Base-by-base conservation (phyloP, 53 echinoderm and acorn worm genomes). In the Astropecten irregularis region DNA sequence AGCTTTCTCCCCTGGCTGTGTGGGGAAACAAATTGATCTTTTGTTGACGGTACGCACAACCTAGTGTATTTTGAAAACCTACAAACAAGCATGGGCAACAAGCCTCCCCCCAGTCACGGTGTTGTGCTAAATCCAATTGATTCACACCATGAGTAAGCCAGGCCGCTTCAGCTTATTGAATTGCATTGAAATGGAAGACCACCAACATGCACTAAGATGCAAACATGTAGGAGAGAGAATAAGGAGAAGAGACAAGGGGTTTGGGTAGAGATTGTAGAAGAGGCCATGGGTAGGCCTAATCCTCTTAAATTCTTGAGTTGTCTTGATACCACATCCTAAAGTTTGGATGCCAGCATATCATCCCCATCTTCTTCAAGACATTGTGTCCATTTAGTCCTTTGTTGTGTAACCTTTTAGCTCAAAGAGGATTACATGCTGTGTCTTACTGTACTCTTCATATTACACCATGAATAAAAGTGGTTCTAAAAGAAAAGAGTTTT, bases 21-120 rank as follows among this genome's bases (percentile, higher is more conserved):
- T n/a, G n/a, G n/a, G n/a, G n/a, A 40, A 47, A 49, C 71, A 71
- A 71, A 71, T 71, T 71, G 71, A 71, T 18, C 32, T 23, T 21
- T 71, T 71, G 71, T 71, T 68, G 40, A 51, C 71, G 26, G 0
- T 34, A 30, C 14, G 29, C 48, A n/a, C n/a, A n/a, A n/a, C n/a
- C n/a, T n/a, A n/a, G 23, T 38, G 66, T 66, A 37, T 37, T 66
- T 35, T 38, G 33, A 66, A 8, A 39, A 66, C 38, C 36, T 35
- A 42, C 69, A 69, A 69, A 52, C 71, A 71, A 32, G 42, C 2
- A 49, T 30, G 69, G 21, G 49, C 15, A 42, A 23, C 11, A 28
- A 44, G 19, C 46, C 22, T 23, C n/a, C n/a, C n/a, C n/a, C n/a
- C n/a, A n/a, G n/a, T n/a, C n/a, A n/a, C n/a, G n/a, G n/a, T n/a